phyloP scores from a whole-genome alignment of 2,888 invertebrate species.

The Drosophila pseudotakahashii region DNA sequence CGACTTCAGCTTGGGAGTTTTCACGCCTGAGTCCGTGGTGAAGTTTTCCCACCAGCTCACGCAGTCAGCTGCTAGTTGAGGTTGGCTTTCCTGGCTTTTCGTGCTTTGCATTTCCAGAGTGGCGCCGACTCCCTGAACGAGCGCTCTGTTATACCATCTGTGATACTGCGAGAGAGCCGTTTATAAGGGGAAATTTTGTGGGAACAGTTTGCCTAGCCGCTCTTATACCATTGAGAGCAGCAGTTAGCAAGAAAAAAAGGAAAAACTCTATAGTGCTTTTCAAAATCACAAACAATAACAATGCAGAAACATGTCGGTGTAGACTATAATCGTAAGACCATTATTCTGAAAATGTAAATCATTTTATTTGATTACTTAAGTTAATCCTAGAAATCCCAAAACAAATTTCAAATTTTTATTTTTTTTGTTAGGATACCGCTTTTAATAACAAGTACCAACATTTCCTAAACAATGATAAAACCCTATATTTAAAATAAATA shows the following conservation, averaged over 20 bases:
- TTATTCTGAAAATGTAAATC: not conserved
- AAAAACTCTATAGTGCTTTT: slow-evolving; percentile 63
- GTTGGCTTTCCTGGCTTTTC: slow-evolving; percentile 25
- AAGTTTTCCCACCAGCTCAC: slow-evolving; percentile 37
- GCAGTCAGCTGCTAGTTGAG: slow-evolving; percentile 59
- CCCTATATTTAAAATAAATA: no score
- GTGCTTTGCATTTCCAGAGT: not conserved
- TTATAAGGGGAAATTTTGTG: slow-evolving; percentile 17
- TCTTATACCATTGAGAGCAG: slow-evolving; percentile 39
- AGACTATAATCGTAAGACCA: not conserved
- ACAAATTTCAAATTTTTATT: no score
- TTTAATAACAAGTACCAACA: no score
- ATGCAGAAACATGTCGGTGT: not conserved
- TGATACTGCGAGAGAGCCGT: not conserved
- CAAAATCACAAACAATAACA: slow-evolving; percentile 33
- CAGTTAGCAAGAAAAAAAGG: slow-evolving; percentile 36
- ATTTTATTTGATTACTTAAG: no score
- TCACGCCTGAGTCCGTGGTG: slow-evolving; percentile 49
- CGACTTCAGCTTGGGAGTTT: slow-evolving; percentile 35
- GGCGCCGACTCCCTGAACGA: slow-evolving; percentile 53
- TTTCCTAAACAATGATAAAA: no score
- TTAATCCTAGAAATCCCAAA: no score
- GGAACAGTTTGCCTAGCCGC: slow-evolving; percentile 18
- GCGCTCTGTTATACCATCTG: slow-evolving; percentile 39
- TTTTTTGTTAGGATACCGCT: no score